Base-by-base conservation (phyloP, 1,140 invertebrate species). In the Drosophila kohkoa region DNA sequence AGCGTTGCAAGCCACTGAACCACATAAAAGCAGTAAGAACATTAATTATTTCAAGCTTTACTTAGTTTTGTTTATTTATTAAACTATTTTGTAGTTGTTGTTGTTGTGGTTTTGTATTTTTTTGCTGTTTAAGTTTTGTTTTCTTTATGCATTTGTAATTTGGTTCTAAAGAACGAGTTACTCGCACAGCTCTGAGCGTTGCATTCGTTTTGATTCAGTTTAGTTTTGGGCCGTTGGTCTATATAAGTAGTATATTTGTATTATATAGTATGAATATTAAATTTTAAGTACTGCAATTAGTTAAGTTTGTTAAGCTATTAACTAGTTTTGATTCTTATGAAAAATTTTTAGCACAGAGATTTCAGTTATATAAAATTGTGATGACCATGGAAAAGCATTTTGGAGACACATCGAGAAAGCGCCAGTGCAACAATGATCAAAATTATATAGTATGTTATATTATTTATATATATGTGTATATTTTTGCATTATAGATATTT, bases 271-370 rank as follows among this genome's bases (percentile, higher is more conserved):
- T 81, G 81, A 70, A 52, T 69, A 59, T 51, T 8, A 25, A 25
- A 3, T 8, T 55, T 48, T 54, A 73, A 59, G 69, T 62, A 67
- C 48, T 54, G 74, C 58, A 54, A 55, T 72, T 72, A 35, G 38
- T 63, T 57, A 43, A 43, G 35, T 20, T 28, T 13, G 28, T 59
- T 51, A 51, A 45, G 49, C 20, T 80, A 67, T 70, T 57, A 69
- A 89, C 80, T 88, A 89, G 65, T 83, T 83, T 87, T 88, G 81
- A 88, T 88, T 88, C 71, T 70, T 75, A 79, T 77, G 70, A 69
- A 81, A 82, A 79, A 49, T 25, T 25, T 87, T 83, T 85, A 85
- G 82, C 82, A 86, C 82, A 86, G 46, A 60, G 69, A 77, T 72
- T 76, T 66, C 60, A 64, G 59, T 81, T 83, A 62, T 65, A 68